Conservation (phyloP, 2,113 vertebrate genomes). For the Sylvilagus bachmani region DNA sequence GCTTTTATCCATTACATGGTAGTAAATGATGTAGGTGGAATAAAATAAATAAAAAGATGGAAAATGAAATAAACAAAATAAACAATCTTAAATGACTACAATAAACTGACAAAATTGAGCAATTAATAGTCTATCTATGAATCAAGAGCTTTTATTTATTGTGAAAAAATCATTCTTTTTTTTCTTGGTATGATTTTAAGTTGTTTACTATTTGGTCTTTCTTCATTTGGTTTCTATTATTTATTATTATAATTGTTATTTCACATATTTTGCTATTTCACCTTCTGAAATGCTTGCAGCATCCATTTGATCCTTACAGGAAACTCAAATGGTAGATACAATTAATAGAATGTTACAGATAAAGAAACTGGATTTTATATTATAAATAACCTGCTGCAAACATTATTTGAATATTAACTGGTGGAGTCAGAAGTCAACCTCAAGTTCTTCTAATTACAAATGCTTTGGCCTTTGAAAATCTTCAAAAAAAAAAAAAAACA, state of each 20-base stretch:
- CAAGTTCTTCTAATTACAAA: background rate
- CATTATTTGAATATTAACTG: slow-evolving; percentile 23
- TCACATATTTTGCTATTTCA: background rate
- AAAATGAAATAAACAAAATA: background rate
- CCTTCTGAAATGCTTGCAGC: background rate
- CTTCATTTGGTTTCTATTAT: background rate
- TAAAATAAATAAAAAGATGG: background rate
- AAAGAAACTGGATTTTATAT: background rate
- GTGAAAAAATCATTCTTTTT: slow-evolving; percentile 4
- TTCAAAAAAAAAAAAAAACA: background rate
- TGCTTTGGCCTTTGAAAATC: slow-evolving; percentile 11
- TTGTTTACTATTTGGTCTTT: background rate
- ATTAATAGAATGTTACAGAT: slow-evolving; percentile 5
- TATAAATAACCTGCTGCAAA: background rate
- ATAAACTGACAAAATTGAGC: background rate
- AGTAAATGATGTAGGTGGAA: background rate
- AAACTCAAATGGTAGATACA: background rate
- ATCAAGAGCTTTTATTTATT: background rate
- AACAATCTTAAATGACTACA: background rate
- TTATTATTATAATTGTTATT: background rate
- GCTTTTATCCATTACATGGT: background rate
- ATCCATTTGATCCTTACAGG: background rate
- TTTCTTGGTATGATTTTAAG: background rate
- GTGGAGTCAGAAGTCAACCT: background rate
- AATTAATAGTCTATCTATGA: background rate